A percentile compares a stretch with the other conserved stretches of the same genome.
These are phyloP conservation scores for Lumbricus terrestris DNA, from an alignment of 2,888 invertebrate species.

Conservation along the genomic window DNA sequence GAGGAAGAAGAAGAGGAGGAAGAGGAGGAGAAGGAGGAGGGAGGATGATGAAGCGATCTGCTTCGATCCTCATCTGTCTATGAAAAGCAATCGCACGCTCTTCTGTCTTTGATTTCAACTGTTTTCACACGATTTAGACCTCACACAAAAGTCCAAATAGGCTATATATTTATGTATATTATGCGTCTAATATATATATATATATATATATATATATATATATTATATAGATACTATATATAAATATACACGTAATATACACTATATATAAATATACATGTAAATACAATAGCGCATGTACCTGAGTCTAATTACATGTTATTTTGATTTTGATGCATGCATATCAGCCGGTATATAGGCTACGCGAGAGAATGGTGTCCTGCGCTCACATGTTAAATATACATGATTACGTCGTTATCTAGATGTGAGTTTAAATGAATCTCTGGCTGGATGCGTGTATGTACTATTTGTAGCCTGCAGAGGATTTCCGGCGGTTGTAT, in stretches of 20 bases:
- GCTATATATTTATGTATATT: too few species aligned
- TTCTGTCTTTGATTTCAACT: neutral
- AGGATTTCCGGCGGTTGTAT: neutral
- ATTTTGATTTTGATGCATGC: neutral
- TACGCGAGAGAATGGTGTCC: too few species aligned
- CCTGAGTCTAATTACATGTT: too few species aligned
- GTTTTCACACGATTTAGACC: conserved; percentile 3
- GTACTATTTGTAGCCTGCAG: neutral
- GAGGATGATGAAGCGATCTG: too few species aligned
- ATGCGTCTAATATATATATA: neutral
- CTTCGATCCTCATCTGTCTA: neutral
- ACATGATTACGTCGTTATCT: neutral
- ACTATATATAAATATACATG: neutral
- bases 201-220: neutral
- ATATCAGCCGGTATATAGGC: neutral
- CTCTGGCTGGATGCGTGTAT: neutral
- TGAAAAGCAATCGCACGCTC: neutral
- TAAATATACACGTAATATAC: neutral
- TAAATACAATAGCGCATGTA: too few species aligned
- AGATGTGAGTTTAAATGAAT: neutral
- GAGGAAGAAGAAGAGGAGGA: too few species aligned
- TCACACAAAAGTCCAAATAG: neutral
- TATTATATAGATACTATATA: neutral
- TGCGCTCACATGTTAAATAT: too few species aligned
- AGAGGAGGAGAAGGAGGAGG: too few species aligned